Conservation (phyloP, 2,113 vertebrate genomes). For the Ceyx melanurus region DNA sequence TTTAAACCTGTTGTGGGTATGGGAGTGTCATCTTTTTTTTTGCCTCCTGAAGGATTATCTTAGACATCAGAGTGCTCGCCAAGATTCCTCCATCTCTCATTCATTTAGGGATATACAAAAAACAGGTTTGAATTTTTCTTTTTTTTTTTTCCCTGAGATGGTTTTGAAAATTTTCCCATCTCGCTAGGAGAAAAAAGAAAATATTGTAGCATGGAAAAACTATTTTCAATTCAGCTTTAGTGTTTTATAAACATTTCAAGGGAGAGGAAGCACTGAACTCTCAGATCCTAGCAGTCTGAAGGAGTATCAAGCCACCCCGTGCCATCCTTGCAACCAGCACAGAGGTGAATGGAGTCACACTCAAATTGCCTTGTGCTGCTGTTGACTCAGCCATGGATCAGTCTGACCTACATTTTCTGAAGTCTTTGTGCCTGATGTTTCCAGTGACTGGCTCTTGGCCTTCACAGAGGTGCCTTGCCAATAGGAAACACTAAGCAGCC, state of each 20-base stretch:
- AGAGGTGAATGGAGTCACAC: not conserved
- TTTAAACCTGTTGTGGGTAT: not conserved
- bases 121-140: not conserved
- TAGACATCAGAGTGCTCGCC: not conserved
- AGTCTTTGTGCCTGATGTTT: conserved; percentile 16
- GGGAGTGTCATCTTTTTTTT: not conserved
- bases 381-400: not conserved
- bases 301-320: not conserved
- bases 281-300: not conserved
- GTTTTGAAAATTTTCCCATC: not conserved
- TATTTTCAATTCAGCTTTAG: not conserved
- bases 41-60: not conserved
- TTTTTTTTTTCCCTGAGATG: not conserved
- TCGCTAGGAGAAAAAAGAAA: not conserved
- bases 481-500: not conserved
- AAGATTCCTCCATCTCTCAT: not conserved
- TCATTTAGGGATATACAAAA: not conserved
- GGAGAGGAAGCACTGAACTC: not conserved
- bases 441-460: not conserved
- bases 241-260: not conserved
- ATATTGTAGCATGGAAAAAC: not conserved
- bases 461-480: not conserved
- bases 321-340: not conserved
- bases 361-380: not conserved
- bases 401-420: conserved; percentile 2